Evolutionary conservation across 2,113 vertebrate genomes (phyloP).

Genomic region (Aptenodytes patagonicus): DNA sequence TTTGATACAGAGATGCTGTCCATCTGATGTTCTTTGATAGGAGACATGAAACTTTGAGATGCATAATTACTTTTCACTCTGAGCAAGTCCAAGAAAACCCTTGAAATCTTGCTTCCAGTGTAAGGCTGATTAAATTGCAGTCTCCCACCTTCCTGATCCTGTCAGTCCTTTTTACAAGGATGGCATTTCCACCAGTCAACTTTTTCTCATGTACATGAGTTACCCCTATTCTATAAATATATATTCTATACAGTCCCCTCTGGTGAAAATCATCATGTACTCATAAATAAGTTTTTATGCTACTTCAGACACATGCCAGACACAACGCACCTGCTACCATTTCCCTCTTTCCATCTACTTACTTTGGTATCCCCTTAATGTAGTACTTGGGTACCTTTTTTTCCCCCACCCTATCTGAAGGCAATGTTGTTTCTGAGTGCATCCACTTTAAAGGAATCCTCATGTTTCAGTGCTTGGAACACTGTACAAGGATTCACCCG

Average conservation of each 20-base stretch:
- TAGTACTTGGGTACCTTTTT: neutral
- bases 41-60: neutral
- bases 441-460: neutral
- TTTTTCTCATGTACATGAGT: neutral
- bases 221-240: neutral
- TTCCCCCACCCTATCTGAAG: neutral
- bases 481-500: neutral
- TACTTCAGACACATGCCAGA: neutral
- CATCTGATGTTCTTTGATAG: neutral
- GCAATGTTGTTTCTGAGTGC: neutral
- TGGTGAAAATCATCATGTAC: neutral
- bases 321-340: neutral
- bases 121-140: neutral
- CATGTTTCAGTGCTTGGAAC: neutral
- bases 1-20: neutral
- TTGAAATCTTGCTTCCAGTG: neutral
- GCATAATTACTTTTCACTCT: neutral
- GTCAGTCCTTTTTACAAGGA: neutral
- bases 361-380: neutral
- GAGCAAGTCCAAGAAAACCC: neutral
- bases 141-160: neutral
- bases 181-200: neutral
- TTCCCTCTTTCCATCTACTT: neutral
- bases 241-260: neutral
- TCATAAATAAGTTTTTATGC: neutral